A percentile compares a stretch with the other conserved stretches of the same genome.
These are phyloP conservation scores for Diadema setosum DNA, from an alignment of 35 echinoderm and acorn worm genomes.

Conservation along the genomic window DNA sequence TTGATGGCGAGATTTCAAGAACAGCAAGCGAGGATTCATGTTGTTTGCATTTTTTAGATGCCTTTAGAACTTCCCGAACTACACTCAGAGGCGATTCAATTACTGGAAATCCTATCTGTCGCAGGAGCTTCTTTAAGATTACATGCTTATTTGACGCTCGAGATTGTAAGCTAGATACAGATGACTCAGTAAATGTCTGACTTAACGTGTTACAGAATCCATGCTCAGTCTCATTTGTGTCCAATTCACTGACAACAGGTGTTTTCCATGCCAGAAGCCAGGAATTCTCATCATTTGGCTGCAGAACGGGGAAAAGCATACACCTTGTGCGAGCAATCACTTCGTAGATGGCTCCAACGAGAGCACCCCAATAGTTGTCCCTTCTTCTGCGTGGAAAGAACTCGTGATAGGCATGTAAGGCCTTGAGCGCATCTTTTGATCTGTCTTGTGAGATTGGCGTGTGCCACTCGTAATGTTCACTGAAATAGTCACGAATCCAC, in stretches of 20 bases:
- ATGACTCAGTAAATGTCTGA: neutral
- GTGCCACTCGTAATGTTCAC: neutral
- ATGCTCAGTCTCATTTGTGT: neutral
- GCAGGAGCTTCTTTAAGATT: slow-evolving; percentile 14
- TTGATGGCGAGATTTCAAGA: slow-evolving; percentile 8
- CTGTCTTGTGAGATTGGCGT: neutral
- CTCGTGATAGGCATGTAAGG: neutral
- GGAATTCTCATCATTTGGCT: neutral
- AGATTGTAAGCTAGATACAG: neutral
- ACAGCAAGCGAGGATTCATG: neutral
- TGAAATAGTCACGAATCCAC: neutral
- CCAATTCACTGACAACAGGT: neutral
- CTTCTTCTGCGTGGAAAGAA: neutral
- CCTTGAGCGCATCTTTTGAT: too few species aligned
- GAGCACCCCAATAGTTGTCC: neutral
- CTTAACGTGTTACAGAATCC: neutral
- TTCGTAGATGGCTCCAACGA: neutral
- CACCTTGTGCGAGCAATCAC: neutral
- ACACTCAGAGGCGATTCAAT: slow-evolving; percentile 1
- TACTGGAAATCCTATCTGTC: slow-evolving; percentile 3
- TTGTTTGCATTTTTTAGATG: neutral
- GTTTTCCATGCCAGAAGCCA: neutral
- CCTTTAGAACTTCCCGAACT: neutral
- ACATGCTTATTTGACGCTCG: neutral
- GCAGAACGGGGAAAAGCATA: slow-evolving; percentile 22